phyloP scores from a whole-genome alignment of 1,140 invertebrate genomes.

The Drosophila sp. region DNA sequence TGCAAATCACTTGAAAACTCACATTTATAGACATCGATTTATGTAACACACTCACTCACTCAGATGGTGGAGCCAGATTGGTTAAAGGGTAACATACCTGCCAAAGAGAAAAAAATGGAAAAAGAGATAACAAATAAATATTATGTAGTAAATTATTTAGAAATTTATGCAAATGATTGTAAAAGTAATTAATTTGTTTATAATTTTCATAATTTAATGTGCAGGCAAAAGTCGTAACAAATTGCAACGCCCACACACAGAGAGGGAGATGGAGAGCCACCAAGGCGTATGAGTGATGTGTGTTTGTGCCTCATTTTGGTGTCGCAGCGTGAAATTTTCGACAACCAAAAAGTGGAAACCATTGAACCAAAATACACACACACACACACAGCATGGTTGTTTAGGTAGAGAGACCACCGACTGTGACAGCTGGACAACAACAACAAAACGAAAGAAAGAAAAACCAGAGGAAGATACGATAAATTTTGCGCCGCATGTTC shows the following conservation, averaged over 20 bases:
- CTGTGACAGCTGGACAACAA: slow-evolving; percentile 48
- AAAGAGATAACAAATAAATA: slow-evolving; percentile 40
- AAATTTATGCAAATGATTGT: slow-evolving; percentile 20
- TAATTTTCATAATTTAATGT: slow-evolving; percentile 60
- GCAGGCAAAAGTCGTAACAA: slow-evolving; percentile 26
- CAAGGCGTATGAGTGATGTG: slow-evolving; percentile 63
- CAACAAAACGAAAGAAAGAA: slow-evolving; percentile 20
- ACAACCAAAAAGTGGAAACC: slow-evolving; percentile 35
- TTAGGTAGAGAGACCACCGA: slow-evolving; percentile 51
- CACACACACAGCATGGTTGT: neutral
- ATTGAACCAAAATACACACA: slow-evolving; percentile 9
- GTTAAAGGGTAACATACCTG: slow-evolving; percentile 49
- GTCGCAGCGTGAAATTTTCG: slow-evolving; percentile 62
- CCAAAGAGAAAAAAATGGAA: slow-evolving; percentile 56
- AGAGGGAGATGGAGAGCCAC: slow-evolving; percentile 4
- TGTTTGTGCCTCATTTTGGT: slow-evolving; percentile 12
- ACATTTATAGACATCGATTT: slow-evolving; percentile 55
- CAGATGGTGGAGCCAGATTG: neutral
- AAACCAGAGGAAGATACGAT: slow-evolving; percentile 43
- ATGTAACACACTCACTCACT: slow-evolving; percentile 29
- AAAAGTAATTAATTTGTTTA: slow-evolving; percentile 53
- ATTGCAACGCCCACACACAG: slow-evolving; percentile 25
- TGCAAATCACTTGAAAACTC: slow-evolving; percentile 74
- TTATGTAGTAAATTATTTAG: slow-evolving; percentile 16
- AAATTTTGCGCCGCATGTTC: slow-evolving; percentile 57